These are phyloP conservation scores for Thymelicus sylvestris DNA, from an alignment of 2,888 invertebrate species.

Conservation along the genomic window DNA sequence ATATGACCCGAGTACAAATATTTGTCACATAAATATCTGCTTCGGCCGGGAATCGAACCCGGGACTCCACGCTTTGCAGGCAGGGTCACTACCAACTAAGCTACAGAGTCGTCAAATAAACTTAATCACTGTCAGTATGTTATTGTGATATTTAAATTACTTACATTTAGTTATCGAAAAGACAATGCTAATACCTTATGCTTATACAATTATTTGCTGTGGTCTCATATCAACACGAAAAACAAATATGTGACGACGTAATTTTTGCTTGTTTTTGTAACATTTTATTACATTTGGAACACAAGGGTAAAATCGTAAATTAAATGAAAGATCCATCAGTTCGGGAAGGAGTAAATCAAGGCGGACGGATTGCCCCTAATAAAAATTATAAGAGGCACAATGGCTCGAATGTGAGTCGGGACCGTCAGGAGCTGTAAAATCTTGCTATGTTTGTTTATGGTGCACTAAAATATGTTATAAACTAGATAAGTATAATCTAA, in stretches of 20 bases:
- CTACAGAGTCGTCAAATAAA: too few species aligned
- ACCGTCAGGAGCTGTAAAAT: slow-evolving; percentile 82
- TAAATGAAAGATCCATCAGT: slow-evolving; percentile 83
- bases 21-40: too few species aligned
- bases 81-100: too few species aligned
- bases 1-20: too few species aligned
- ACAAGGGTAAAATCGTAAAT: slow-evolving; percentile 81
- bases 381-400: slow-evolving; percentile 85
- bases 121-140: too few species aligned
- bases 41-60: too few species aligned
- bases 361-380: slow-evolving; percentile 83
- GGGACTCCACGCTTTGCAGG: too few species aligned
- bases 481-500: slow-evolving; percentile 83
- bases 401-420: slow-evolving; percentile 78
- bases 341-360: slow-evolving; percentile 84
- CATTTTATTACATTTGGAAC: slow-evolving; percentile 77
- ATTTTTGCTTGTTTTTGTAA: slow-evolving; percentile 81
- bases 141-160: too few species aligned
- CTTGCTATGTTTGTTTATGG: slow-evolving; percentile 83
- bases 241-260: slow-evolving; percentile 56
- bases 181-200: too few species aligned
- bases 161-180: too few species aligned
- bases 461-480: slow-evolving; percentile 84
- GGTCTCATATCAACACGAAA: neutral
- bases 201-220: neutral